These are phyloP conservation scores for Hydrotaea cyrtoneurina DNA, from an alignment of 2,888 invertebrate species.

Conservation along the genomic window DNA sequence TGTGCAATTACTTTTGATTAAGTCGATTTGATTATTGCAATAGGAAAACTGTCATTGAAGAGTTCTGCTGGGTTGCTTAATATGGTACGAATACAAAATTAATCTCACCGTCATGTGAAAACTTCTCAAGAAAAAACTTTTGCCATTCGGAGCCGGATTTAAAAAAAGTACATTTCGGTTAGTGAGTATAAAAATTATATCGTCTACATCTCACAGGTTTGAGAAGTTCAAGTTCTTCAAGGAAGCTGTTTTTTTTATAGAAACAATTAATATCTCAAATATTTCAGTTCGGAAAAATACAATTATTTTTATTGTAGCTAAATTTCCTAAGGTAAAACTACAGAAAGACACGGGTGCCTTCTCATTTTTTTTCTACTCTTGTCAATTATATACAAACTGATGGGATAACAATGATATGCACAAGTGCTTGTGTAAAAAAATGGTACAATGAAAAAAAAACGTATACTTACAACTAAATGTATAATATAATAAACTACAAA, in stretches of 20 bases:
- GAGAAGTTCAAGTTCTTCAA: neutral
- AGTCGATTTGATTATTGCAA: too few species aligned
- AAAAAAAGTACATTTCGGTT: too few species aligned
- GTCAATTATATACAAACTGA: conserved; percentile 19
- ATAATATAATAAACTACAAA: neutral
- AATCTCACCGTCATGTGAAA: too few species aligned
- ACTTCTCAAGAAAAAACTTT: too few species aligned
- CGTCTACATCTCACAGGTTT: too few species aligned
- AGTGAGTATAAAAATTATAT: too few species aligned
- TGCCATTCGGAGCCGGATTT: too few species aligned
- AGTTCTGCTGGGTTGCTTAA: too few species aligned
- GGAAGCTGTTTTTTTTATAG: neutral
- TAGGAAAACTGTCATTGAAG: too few species aligned
- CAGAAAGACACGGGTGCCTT: neutral
- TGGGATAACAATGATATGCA: conserved; percentile 25
- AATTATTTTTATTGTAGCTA: neutral
- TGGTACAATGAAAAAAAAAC: neutral
- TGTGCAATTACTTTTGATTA: too few species aligned
- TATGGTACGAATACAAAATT: too few species aligned
- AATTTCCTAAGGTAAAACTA: neutral
- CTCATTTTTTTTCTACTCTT: neutral
- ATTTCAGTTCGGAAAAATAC: neutral
- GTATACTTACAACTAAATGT: neutral
- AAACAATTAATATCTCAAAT: neutral
- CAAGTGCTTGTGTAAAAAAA: neutral